Evolutionary conservation across 1,140 invertebrate species (phyloP), one percentile per base, ranked within the genome.

Genomic region (Sitobion miscanthi): DNA sequence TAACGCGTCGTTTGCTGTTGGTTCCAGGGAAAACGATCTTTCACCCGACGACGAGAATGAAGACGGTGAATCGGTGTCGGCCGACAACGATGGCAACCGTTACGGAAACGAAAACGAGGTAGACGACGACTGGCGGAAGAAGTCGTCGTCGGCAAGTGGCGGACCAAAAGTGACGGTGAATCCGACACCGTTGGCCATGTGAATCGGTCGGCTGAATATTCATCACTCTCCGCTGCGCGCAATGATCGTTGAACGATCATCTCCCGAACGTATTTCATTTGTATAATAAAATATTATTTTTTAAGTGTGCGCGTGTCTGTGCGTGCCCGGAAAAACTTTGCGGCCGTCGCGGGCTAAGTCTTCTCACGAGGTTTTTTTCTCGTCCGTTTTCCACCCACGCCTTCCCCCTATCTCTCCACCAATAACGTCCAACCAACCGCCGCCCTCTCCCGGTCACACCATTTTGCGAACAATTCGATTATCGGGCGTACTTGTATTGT

Each of bases 151-250:
- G 91, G 30, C 62, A 82, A 93, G 91, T 82, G 82, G 82, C 38
- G 62, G 57, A 93, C 86, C 82, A 93, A 93, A 93, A 93, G 91
- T 93, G 82, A 93, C 82, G 91, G 77, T 93, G 91, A 83, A 82
- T 54, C 91, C 91, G 82, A 52, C 47, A 93, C 91, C 91, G 47
- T 54, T 93, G 77, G 91, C 91, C 91, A 93, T 93, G 90, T 91
- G 47, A 91, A 35, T 42, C 45, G 47, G 38, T 69, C 11, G 42
- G n/a, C 35, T 57, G 38, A 89, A 54, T 89, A 38, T 89, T 90
- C 17, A n/a, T 77, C 62, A 69, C 25, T 69, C 30, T 90, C 25
- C 38, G 54, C n/a, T 35, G 42, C 17, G 23, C 38, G 89, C 45
- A 57, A 89, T 57, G 20, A n/a, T 88, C 88, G 88, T 90, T 62